phyloP scores from a whole-genome alignment of 2,888 invertebrate genomes.

The Ernsta delagoae region DNA sequence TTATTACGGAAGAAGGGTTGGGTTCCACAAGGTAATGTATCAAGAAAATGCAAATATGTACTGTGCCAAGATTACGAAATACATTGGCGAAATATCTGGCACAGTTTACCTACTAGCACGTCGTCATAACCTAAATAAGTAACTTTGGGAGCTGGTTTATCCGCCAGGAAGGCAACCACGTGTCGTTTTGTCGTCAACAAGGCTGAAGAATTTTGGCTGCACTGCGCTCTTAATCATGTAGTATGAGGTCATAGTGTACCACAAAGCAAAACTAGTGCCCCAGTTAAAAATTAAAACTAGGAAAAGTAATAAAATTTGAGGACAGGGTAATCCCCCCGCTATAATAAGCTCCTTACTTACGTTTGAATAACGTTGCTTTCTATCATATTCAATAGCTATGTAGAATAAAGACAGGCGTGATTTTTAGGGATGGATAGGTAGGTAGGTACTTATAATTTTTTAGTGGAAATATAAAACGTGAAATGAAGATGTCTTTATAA shows the following conservation, averaged over 20 bases:
- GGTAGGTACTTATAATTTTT: too few species aligned
- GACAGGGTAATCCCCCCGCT: too few species aligned
- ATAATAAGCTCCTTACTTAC: too few species aligned
- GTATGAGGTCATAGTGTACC: slow-evolving; percentile 13
- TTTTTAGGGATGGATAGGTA: too few species aligned
- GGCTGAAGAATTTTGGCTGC: slow-evolving; percentile 21
- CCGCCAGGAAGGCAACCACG: slow-evolving; percentile 32
- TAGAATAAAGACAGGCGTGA: too few species aligned
- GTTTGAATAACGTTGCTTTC: too few species aligned
- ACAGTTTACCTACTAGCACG: slow-evolving; percentile 21
- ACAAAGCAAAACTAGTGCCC: not conserved
- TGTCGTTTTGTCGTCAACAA: slow-evolving; percentile 11
- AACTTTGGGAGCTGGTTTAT: slow-evolving; percentile 25
- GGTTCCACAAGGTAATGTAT: slow-evolving; percentile 17
- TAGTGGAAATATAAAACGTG: too few species aligned
- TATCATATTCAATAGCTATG: too few species aligned
- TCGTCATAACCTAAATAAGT: slow-evolving; percentile 33
- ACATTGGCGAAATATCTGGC: slow-evolving; percentile 35
- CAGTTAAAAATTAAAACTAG: too few species aligned
- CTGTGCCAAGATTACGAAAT: slow-evolving; percentile 33
- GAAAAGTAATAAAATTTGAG: too few species aligned
- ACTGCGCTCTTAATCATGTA: slow-evolving; percentile 19
- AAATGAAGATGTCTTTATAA: too few species aligned
- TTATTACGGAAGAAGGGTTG: slow-evolving; percentile 8
- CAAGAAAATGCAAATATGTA: slow-evolving; percentile 29